phyloP scores from a whole-genome alignment of 1,140 invertebrate species.

The Zaprionus ghesquierei region DNA sequence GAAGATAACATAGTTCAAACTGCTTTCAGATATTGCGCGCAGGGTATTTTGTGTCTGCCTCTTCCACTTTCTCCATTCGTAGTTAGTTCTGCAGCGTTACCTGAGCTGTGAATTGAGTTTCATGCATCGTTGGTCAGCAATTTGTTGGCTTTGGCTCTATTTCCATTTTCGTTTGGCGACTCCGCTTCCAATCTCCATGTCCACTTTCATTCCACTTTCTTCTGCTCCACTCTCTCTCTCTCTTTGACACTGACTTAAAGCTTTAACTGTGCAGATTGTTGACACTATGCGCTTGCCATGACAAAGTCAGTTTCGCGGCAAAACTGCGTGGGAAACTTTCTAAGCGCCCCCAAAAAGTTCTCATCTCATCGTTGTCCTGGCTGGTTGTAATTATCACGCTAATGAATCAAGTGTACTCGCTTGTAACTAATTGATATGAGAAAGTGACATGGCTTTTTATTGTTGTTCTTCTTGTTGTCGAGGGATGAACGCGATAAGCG shows the following conservation, averaged over 20 bases:
- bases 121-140: conserved; percentile 61
- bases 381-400: conserved; percentile 76
- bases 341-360: conserved; percentile 56
- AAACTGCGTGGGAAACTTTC: conserved; percentile 62
- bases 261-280: conserved; percentile 49
- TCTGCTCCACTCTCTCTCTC: not conserved
- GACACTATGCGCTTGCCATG: conserved; percentile 60
- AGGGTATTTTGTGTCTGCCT: not conserved
- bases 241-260: conserved; percentile 19
- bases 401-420: conserved; percentile 78
- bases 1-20: too few relatives aligned
- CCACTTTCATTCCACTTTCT: conserved; percentile 9
- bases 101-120: conserved; percentile 65
- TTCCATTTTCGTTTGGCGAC: conserved; percentile 31
- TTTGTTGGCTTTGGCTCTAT: conserved; percentile 66
- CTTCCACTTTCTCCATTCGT: not conserved
- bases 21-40: too few relatives aligned
- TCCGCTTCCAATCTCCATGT: conserved; percentile 5
- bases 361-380: conserved; percentile 28
- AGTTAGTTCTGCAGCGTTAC: conserved; percentile 25
- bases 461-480: conserved; percentile 23
- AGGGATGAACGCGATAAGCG: conserved; percentile 23
- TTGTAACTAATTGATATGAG: conserved; percentile 78
- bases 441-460: conserved; percentile 59
- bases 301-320: conserved; percentile 34